Base-by-base conservation (phyloP, 2,888 invertebrate species). In the Ectemnius lituratus region DNA sequence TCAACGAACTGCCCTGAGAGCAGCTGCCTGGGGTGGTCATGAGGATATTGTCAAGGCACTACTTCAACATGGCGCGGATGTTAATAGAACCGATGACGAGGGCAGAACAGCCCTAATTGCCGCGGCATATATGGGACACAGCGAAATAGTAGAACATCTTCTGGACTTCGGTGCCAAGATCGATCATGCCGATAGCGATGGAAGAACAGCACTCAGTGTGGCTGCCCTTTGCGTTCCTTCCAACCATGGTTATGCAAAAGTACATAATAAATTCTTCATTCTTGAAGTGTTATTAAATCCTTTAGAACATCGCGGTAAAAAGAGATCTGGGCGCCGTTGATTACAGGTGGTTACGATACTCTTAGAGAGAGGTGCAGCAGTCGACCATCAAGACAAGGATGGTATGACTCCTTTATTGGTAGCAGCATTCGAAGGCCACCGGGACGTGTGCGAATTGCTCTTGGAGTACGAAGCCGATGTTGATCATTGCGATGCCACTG, bases 81-180 rank as follows among this genome's bases (percentile, higher is more conserved):
- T 96, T 0, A 97, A 97, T 90, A 93, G 94, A 23, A 95, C 97
- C 2, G 98, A 98, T 91, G 95, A 96, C 45, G 97, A 97, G 89
- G 97, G 96, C 16, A 94, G 98, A 79, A 98, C 98, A 0, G 97
- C 98, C 0, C 92, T 98, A 58, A 96, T 98, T 79, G 98, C 98
- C 0, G 98, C 98, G 18, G 97, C 98, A 0, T 98, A 98, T 91
- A 98, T 98, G 98, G 97, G 97, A 0, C 97, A 98, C 91, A 95
- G 95, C n/a, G 96, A 97, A 86, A 97, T 97, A 76, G 97, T 97
- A 28, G 94, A 96, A 75, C 95, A 95, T 78, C 91, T 98, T 57
- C 91, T 98, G 11, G 95, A 96, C 83, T 95, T 94, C 73, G 96
- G 96, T 1, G 97, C 97, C 0, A 93, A 94, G 85, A 95, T 97